phyloP scores from a whole-genome alignment of 2,888 invertebrate genomes.

The Microctonus brassicae region DNA sequence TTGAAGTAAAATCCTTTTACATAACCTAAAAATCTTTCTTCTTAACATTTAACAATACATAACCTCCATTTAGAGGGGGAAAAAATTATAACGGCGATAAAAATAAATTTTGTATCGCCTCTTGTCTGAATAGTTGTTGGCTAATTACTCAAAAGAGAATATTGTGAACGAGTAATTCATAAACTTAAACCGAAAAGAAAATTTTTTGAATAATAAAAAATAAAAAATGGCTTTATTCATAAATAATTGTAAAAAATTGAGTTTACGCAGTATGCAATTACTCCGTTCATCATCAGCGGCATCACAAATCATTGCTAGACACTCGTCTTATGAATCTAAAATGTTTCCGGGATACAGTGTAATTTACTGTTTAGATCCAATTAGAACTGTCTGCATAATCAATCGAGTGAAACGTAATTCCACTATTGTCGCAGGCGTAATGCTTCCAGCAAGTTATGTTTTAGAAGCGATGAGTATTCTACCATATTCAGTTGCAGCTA shows the following conservation, averaged over 20 bases:
- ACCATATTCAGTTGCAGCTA: not conserved
- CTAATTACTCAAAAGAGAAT: no score
- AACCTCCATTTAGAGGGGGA: no score
- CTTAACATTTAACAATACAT: no score
- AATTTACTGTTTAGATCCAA: slow-evolving; percentile 46
- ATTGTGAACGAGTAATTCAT: no score
- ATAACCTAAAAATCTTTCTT: no score
- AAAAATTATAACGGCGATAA: no score
- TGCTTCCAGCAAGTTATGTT: slow-evolving; percentile 14
- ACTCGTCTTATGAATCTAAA: slow-evolving; percentile 32
- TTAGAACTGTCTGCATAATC: slow-evolving; percentile 25
- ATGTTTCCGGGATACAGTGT: slow-evolving; percentile 49
- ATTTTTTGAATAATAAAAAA: not conserved
- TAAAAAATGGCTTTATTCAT: slow-evolving; percentile 16
- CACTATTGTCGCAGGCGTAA: slow-evolving; percentile 15
- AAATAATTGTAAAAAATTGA: slow-evolving; percentile 9
- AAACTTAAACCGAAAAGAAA: no score
- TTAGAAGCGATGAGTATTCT: slow-evolving; percentile 7
- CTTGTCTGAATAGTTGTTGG: no score
- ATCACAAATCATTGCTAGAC: slow-evolving; percentile 30
- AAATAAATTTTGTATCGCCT: no score
- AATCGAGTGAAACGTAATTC: slow-evolving; percentile 45
- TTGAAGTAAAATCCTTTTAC: no score
- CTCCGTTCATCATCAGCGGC: slow-evolving; percentile 33
- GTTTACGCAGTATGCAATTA: slow-evolving; percentile 24